Conservation (phyloP, 2,113 vertebrate species). For the Actinemys pallida region DNA sequence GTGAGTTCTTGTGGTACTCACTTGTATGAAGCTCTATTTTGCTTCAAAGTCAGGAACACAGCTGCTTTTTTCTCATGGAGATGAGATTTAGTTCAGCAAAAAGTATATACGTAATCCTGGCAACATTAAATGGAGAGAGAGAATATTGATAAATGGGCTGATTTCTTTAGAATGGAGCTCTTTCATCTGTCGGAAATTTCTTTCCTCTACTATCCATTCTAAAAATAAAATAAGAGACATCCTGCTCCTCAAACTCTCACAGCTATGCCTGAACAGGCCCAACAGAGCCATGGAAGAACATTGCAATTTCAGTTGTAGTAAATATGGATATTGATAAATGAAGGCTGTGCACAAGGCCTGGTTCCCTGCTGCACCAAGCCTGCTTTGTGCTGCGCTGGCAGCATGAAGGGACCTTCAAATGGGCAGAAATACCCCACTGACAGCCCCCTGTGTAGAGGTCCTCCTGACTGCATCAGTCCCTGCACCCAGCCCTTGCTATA, state of each 20-base stretch:
- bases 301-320: background rate
- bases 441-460: background rate
- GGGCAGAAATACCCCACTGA: background rate
- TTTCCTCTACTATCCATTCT: background rate
- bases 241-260: background rate
- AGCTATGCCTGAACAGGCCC: background rate
- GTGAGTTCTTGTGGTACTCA: constrained; percentile 6
- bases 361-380: background rate
- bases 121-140: constrained; percentile 13
- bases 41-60: constrained; percentile 41
- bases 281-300: background rate
- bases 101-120: background rate
- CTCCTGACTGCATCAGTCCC: background rate
- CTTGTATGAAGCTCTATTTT: constrained; percentile 27
- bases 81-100: constrained; percentile 32
- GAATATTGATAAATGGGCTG: constrained; percentile 4
- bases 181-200: constrained; percentile 10
- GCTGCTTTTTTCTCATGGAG: constrained; percentile 46
- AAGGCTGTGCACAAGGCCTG: accelerated
- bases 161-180: background rate
- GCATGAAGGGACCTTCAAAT: background rate
- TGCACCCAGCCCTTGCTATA: background rate
- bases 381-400: background rate
- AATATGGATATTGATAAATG: background rate
- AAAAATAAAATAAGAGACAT: constrained; percentile 22